phyloP scores from a whole-genome alignment of 2,888 invertebrate species.

The Papilio gigon region DNA sequence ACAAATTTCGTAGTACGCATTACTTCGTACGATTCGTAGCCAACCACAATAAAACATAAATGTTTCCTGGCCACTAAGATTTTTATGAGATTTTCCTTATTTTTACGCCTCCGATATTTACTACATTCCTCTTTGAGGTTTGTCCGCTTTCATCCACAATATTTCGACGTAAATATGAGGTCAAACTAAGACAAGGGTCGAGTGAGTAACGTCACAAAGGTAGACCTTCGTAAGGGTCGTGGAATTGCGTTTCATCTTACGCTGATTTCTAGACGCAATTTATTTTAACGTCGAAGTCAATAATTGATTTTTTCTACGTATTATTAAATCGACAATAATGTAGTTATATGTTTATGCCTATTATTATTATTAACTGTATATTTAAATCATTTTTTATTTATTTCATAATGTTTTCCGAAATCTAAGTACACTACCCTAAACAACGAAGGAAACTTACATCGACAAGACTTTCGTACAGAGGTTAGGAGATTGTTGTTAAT shows the following conservation, averaged over 20 bases:
- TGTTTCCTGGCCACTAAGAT: not conserved
- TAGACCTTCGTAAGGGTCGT: conserved; percentile 24
- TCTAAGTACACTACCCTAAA: not conserved
- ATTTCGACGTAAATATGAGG: conserved; percentile 23
- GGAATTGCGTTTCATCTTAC: conserved; percentile 37
- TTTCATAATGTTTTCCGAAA: not conserved
- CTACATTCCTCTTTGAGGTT: not conserved
- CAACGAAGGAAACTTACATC: not conserved
- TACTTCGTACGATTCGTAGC: not conserved
- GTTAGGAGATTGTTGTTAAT: not conserved
- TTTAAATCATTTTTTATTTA: not conserved
- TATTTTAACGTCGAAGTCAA: conserved; percentile 42
- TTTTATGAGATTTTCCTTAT: conserved; percentile 9
- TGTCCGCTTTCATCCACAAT: conserved; percentile 13
- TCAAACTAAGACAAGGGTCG: conserved; percentile 31
- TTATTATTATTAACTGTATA: not conserved
- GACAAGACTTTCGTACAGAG: not conserved
- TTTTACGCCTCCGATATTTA: conserved; percentile 2
- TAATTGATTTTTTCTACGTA: conserved; percentile 15
- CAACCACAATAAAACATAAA: conserved; percentile 1
- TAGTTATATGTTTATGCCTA: not conserved
- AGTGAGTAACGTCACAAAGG: conserved; percentile 28
- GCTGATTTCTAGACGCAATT: conserved; percentile 31
- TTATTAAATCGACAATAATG: too few species aligned
- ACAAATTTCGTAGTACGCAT: not conserved